These are phyloP conservation scores for Centropyge bicolor DNA, from an alignment of 2,797 vertebrate species.

Conservation along the genomic window DNA sequence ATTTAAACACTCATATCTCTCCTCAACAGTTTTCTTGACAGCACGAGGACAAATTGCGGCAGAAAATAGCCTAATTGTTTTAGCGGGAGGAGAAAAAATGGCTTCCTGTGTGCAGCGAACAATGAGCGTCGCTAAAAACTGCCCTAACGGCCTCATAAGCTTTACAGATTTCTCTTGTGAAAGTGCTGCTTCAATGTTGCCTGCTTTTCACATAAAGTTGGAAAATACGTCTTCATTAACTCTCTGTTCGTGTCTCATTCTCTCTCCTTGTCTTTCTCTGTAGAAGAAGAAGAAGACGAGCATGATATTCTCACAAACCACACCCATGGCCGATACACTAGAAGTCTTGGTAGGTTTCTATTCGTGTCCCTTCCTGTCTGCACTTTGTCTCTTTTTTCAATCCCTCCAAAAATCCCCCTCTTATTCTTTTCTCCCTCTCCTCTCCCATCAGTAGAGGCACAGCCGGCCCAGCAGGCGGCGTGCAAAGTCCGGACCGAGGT, in stretches of 20 bases:
- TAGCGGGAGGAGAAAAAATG: slow-evolving; percentile 56
- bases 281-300: slow-evolving; percentile 75
- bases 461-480: slow-evolving; percentile 88
- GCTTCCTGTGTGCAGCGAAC: slow-evolving; percentile 75
- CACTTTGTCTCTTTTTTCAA: slow-evolving; percentile 1
- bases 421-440: not conserved
- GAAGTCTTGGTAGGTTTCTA: slow-evolving; percentile 81
- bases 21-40: slow-evolving; percentile 69
- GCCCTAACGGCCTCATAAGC: slow-evolving; percentile 17
- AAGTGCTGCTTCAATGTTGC: slow-evolving; percentile 16
- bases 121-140: slow-evolving; percentile 69
- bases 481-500: slow-evolving; percentile 94
- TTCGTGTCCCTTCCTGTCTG: slow-evolving; percentile 25
- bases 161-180: slow-evolving; percentile 36
- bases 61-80: slow-evolving; percentile 83
- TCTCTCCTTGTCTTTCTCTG: slow-evolving; percentile 30
- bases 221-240: not conserved
- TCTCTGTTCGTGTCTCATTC: slow-evolving; percentile 38
- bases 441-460: slow-evolving; percentile 58
- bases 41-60: slow-evolving; percentile 65
- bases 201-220: not conserved
- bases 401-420: not conserved
- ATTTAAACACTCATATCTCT: slow-evolving; percentile 75
- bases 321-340: slow-evolving; percentile 72
- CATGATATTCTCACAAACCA: slow-evolving; percentile 66